These are phyloP conservation scores for Antheraea yamamai DNA, from an alignment of 2,888 invertebrate genomes.

Conservation along the genomic window DNA sequence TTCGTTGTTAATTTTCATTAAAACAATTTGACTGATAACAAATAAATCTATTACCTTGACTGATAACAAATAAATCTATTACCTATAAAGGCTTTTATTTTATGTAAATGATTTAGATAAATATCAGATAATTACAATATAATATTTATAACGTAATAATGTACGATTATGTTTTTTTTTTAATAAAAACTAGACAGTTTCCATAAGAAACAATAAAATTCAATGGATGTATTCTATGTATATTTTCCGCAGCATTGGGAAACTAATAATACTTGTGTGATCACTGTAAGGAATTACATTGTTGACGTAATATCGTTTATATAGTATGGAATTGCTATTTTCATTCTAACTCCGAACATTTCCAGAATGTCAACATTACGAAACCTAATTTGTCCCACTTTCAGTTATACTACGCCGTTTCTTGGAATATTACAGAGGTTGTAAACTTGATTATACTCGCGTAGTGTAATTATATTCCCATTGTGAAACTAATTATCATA, in stretches of 20 bases:
- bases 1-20: too few relatives aligned
- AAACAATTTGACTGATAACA: background rate
- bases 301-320: background rate
- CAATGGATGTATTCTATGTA: background rate
- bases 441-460: slow-evolving; percentile 12
- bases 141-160: background rate
- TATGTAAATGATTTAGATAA: background rate
- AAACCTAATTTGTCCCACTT: slow-evolving; percentile 3
- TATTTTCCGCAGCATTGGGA: background rate
- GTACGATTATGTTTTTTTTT: background rate
- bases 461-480: background rate
- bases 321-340: background rate
- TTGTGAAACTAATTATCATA: background rate
- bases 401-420: slow-evolving; percentile 16
- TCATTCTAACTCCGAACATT: background rate
- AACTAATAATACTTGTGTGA: background rate
- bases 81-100: background rate
- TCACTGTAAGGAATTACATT: background rate
- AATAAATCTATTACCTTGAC: background rate
- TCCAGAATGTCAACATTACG: slow-evolving; percentile 16
- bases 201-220: background rate
- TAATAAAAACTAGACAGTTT: background rate
- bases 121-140: background rate
- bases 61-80: background rate
- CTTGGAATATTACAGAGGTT: background rate